Evolutionary conservation across 2,797 vertebrate species (phyloP).

Genomic region (Glossophaga mutica): DNA sequence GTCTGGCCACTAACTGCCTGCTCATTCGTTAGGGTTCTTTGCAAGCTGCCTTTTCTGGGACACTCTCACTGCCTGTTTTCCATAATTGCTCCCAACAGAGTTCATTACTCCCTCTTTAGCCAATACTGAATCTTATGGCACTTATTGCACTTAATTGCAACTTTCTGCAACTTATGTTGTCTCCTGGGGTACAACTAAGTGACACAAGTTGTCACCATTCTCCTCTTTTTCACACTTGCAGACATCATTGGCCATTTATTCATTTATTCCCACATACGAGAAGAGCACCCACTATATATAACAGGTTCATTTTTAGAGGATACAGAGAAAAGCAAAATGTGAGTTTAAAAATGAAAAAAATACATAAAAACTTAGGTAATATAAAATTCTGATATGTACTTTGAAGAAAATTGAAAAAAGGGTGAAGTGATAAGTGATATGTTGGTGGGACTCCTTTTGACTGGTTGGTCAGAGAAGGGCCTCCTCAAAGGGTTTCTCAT

Average conservation of each 20-base stretch:
- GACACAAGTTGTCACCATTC: background rate
- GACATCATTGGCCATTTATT: background rate
- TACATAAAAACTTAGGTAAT: background rate
- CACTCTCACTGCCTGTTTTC: background rate
- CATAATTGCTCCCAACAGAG: background rate
- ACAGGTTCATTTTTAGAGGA: background rate
- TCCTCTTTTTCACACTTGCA: background rate
- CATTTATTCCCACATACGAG: background rate
- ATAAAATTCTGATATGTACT: background rate
- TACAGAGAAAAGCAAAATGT: background rate
- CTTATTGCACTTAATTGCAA: background rate
- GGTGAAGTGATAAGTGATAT: background rate
- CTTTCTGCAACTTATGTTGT: background rate
- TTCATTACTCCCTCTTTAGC: background rate
- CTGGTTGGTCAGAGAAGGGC: background rate
- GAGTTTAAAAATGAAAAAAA: slow-evolving; percentile 19
- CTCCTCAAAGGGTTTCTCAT: background rate
- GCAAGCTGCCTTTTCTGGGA: background rate
- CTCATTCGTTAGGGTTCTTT: background rate
- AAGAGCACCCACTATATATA: background rate
- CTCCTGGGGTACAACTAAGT: background rate
- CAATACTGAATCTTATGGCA: background rate
- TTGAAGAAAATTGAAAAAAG: background rate
- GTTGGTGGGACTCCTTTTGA: background rate
- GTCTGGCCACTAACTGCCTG: background rate